Evolutionary conservation across 2,888 invertebrate genomes (phyloP).

Genomic region (Drymonia ruficornis): DNA sequence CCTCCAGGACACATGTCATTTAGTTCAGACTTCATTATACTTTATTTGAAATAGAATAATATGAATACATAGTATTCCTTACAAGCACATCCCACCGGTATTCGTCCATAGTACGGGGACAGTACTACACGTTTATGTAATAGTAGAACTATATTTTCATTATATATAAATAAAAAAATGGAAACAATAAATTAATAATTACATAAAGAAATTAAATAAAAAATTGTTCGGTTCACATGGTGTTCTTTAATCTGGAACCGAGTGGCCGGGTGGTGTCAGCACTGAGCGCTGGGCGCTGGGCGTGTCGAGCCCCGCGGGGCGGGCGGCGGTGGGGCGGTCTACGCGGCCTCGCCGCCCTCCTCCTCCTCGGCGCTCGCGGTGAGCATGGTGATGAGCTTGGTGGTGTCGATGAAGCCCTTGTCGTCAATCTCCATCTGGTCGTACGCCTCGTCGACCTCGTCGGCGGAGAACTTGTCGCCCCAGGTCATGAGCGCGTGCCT

Average conservation of each 20-base stretch:
- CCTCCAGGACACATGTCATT: constrained; percentile 60
- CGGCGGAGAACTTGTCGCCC: constrained; percentile 95
- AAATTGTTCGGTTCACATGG: constrained; percentile 67
- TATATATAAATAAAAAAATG: constrained; percentile 82
- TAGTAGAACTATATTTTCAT: constrained; percentile 83
- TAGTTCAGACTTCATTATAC: constrained; percentile 72
- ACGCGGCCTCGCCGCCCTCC: constrained; percentile 86
- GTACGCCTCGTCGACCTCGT: constrained; percentile 96
- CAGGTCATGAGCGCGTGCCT: constrained; percentile 96
- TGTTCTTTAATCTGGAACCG: constrained; percentile 67
- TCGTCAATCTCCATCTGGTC: constrained; percentile 97
- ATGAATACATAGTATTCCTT: constrained; percentile 78
- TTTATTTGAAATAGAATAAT: constrained; percentile 71
- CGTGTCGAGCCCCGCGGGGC: constrained; percentile 32
- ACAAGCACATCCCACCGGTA: constrained; percentile 29
- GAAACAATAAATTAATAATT: constrained; percentile 81
- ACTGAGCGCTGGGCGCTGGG: constrained; percentile 39
- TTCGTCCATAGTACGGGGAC: constrained; percentile 46
- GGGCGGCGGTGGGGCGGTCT: constrained; percentile 42
- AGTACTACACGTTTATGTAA: constrained; percentile 73
- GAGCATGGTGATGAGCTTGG: constrained; percentile 93
- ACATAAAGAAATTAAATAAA: constrained; percentile 74
- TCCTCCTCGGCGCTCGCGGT: constrained; percentile 94
- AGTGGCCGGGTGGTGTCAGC: constrained; percentile 57
- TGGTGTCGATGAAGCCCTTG: constrained; percentile 95